These are phyloP conservation scores for Diplazon laetatorius DNA, from an alignment of 2,888 invertebrate species.

Conservation along the genomic window DNA sequence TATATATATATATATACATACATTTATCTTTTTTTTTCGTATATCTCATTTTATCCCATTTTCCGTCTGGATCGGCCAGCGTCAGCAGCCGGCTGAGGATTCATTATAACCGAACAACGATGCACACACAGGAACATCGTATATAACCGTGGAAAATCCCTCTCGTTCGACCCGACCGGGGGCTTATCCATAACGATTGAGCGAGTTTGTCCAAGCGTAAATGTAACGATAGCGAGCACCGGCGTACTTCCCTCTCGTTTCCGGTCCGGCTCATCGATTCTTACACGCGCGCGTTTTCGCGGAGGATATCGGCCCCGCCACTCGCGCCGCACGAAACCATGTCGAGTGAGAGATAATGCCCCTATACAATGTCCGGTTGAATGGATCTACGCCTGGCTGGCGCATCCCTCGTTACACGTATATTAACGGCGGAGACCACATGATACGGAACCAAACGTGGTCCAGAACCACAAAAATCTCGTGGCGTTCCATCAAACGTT, in stretches of 20 bases:
- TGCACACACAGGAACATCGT: too few species aligned
- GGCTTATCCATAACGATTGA: slow-evolving; percentile 79
- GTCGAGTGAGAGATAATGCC: slow-evolving; percentile 73
- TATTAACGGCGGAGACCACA: slow-evolving; percentile 43
- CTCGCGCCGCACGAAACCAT: slow-evolving; percentile 25
- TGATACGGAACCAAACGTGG: slow-evolving; percentile 37
- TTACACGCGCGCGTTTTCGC: slow-evolving; percentile 69
- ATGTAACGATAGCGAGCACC: slow-evolving; percentile 79
- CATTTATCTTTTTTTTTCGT: neutral
- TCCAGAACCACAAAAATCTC: slow-evolving; percentile 52
- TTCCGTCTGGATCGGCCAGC: slow-evolving; percentile 1
- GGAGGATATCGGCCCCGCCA: slow-evolving; percentile 55
- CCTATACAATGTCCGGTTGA: slow-evolving; percentile 67
- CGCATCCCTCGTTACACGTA: slow-evolving; percentile 67
- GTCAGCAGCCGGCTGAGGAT: slow-evolving; percentile 6
- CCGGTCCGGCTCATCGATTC: slow-evolving; percentile 75
- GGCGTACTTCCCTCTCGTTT: slow-evolving; percentile 69
- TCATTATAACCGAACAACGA: slow-evolving; percentile 35
- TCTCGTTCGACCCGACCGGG: slow-evolving; percentile 45
- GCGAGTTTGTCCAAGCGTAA: slow-evolving; percentile 79
- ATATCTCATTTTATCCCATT: neutral
- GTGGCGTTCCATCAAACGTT: slow-evolving; percentile 55
- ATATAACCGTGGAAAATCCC: slow-evolving; percentile 17
- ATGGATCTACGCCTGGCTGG: slow-evolving; percentile 71
- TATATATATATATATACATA: neutral